A percentile compares a stretch with the other conserved stretches of the same genome.
phyloP scores from a whole-genome alignment of 2,797 vertebrate genomes.

The Hapalemur alaotrensis region DNA sequence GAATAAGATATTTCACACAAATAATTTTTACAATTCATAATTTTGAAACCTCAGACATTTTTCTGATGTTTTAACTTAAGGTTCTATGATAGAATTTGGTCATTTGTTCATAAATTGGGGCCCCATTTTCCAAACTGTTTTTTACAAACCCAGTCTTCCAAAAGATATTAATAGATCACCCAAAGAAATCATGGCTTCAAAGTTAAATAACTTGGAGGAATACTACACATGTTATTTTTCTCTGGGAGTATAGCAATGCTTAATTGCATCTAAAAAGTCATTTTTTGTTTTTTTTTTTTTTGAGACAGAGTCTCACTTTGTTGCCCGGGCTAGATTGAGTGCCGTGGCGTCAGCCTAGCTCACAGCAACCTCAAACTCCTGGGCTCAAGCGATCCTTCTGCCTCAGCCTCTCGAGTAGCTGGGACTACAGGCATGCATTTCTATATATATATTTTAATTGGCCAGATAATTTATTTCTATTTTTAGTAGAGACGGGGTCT shows the following conservation, averaged over 20 bases:
- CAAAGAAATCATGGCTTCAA: background rate
- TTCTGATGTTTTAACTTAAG: background rate
- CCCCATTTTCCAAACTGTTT: background rate
- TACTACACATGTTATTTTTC: background rate
- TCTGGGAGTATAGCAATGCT: background rate
- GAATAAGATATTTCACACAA: background rate
- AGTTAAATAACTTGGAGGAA: background rate
- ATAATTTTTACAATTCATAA: background rate
- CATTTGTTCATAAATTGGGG: background rate
- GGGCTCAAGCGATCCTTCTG: too few species aligned
- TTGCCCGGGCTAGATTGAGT: too few species aligned
- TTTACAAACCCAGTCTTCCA: background rate
- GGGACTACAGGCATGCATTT: too few species aligned
- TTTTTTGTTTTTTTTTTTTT: too few species aligned
- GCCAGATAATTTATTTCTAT: too few species aligned
- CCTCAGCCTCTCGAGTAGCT: too few species aligned
- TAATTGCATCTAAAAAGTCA: background rate
- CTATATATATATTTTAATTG: too few species aligned
- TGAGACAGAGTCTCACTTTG: too few species aligned
- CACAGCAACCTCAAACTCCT: too few species aligned
- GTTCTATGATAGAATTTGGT: background rate
- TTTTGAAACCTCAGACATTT: background rate
- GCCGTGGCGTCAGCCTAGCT: too few species aligned
- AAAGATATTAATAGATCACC: background rate
- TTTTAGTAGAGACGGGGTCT: too few species aligned